Base-by-base conservation (phyloP, 2,797 vertebrate species). In the Tapera naevia region DNA sequence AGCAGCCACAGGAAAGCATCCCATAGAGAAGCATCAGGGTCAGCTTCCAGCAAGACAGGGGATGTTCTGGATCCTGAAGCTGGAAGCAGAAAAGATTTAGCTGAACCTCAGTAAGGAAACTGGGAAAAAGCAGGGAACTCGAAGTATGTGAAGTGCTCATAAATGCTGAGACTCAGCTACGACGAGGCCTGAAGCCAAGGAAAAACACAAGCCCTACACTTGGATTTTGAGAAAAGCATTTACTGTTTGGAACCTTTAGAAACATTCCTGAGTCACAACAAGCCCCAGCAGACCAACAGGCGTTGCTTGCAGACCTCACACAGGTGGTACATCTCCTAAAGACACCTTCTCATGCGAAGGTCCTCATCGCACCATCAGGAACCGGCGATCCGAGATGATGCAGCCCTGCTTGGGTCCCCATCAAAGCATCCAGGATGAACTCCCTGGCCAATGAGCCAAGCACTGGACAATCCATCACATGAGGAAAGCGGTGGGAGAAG, bases 71-170 rank as follows among this genome's bases (percentile, higher is more conserved):
- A 50, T 21, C 28, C 39, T 13, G 17, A 54, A 4, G 19, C 66
- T 81, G 62, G 22, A 46, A 54, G 27, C 13, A 79, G 54, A 30
- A 43, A 60, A 65, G 60, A 48, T 43, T 73, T 4, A 76, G 25
- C 39, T 50, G 37, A 64, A 61, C 30, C 41, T 67, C 50, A 71
- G 33, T 65, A 58, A 69, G 62, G 27, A 60, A 60, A 53, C 1
- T 0, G 5, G 12, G 25, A 45, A 57, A 58, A 58, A 60, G 24
- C 46, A 62, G 48, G n/a, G 70, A 81, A 9, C 13, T 27, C 11
- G 27, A 41, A 13, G 19, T 12, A 65, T 0, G 0, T 5, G 9
- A 41, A 28, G n/a, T 3, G 21, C 39, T 67, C 0, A 0, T 7
- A 22, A n/a, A 28, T 2, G 33, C n/a, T 28, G 37, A 33, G 46